phyloP scores from a whole-genome alignment of 2,797 vertebrate species.

The Odontamblyopus rebecca region DNA sequence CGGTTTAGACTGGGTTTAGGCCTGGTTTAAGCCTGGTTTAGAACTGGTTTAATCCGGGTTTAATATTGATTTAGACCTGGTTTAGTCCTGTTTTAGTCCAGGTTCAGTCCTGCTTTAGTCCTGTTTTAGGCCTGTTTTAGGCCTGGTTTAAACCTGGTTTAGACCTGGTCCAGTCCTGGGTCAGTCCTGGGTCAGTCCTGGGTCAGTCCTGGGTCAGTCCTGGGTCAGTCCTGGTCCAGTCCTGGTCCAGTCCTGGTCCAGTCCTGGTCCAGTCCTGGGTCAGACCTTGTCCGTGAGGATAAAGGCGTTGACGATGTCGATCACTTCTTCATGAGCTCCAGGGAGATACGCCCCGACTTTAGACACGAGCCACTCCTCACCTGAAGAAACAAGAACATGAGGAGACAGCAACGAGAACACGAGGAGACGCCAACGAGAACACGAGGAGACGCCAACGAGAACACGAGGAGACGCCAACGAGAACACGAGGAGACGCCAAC shows the following conservation, averaged over 20 bases:
- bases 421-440: no score
- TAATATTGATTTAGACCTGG: no score
- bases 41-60: background rate
- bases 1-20: background rate
- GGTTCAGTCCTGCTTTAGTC: background rate
- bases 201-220: background rate
- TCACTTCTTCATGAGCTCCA: conserved; percentile 86
- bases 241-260: background rate
- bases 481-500: no score
- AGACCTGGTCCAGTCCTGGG: background rate
- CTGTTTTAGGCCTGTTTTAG: no score
- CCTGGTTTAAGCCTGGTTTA: background rate
- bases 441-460: no score
- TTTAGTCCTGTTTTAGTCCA: no score
- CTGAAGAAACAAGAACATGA: conserved; percentile 51
- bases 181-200: background rate
- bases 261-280: no score
- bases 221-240: background rate
- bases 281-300: conserved; percentile 90
- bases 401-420: no score
- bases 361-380: conserved; percentile 91
- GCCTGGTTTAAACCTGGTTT: no score
- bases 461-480: no score
- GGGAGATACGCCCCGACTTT: conserved; percentile 90
- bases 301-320: conserved; percentile 86